Conservation (phyloP, 2,888 invertebrate species). For the Pristionchus entomophagus region DNA sequence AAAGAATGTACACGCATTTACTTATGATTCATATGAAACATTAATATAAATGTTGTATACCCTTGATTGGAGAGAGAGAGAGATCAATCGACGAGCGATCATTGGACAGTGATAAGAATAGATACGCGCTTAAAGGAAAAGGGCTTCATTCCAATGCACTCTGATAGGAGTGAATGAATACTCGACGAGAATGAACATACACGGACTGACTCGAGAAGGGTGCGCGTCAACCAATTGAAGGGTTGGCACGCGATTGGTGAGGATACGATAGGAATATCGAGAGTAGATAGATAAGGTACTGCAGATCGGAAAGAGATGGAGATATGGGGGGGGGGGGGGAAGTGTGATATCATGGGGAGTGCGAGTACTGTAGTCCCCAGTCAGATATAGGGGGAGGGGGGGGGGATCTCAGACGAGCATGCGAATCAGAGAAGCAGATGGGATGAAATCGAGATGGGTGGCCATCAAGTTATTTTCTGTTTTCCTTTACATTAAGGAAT, state of each 20-base stretch:
- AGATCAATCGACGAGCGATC: constrained; percentile 24
- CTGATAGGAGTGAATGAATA: background rate
- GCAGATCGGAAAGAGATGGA: background rate
- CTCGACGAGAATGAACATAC: background rate
- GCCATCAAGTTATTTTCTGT: too few relatives aligned
- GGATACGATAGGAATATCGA: constrained; percentile 3
- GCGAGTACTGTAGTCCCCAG: background rate
- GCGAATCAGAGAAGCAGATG: background rate
- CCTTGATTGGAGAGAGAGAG: constrained; percentile 18
- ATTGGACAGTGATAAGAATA: constrained; percentile 33
- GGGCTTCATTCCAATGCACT: constrained; percentile 33
- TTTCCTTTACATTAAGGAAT: too few relatives aligned
- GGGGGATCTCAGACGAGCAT: background rate
- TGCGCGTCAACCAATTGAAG: background rate
- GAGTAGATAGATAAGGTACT: background rate
- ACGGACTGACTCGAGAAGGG: constrained; percentile 10
- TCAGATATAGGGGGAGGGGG: background rate
- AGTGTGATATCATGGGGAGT: background rate
- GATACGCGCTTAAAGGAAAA: constrained; percentile 37
- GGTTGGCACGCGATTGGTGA: background rate
- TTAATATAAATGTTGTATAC: background rate
- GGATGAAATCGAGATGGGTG: background rate
- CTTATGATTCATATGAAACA: too few relatives aligned
- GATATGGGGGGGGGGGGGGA: background rate
- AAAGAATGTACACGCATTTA: too few relatives aligned